These are phyloP conservation scores for Agrochola circellaris DNA, from an alignment of 2,888 invertebrate genomes.

Conservation along the genomic window DNA sequence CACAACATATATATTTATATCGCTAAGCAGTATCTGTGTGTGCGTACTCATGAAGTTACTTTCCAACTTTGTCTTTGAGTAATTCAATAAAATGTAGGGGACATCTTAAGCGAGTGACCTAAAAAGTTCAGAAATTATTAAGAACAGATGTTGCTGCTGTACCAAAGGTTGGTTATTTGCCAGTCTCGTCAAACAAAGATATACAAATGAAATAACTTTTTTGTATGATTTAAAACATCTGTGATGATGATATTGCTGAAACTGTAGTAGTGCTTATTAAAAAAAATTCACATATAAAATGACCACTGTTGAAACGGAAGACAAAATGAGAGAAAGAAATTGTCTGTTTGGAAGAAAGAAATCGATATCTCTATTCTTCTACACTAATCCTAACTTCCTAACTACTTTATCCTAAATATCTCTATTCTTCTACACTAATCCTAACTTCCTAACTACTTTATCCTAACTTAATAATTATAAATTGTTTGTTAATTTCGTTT, in stretches of 20 bases:
- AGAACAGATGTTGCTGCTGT: constrained; percentile 11
- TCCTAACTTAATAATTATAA: too few species aligned
- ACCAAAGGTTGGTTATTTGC: background rate
- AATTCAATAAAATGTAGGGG: constrained; percentile 10
- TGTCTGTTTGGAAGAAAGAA: background rate
- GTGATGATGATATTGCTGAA: background rate
- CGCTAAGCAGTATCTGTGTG: background rate
- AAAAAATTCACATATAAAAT: background rate
- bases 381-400: too few species aligned
- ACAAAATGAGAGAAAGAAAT: background rate
- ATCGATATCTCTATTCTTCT: background rate
- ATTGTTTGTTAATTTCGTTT: too few species aligned
- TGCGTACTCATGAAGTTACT: background rate
- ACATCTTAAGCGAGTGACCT: background rate
- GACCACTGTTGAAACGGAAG: background rate
- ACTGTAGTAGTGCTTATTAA: background rate
- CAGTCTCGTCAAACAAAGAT: constrained; percentile 5
- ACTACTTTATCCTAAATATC: background rate
- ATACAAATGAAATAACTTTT: constrained; percentile 21
- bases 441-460: too few species aligned
- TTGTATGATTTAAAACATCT: background rate
- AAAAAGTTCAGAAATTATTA: constrained; percentile 13
- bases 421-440: background rate
- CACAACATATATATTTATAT: background rate
- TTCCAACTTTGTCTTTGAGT: constrained; percentile 4